These are phyloP conservation scores for Rhodophaea formosa DNA, from an alignment of 2,888 invertebrate genomes.

Conservation along the genomic window DNA sequence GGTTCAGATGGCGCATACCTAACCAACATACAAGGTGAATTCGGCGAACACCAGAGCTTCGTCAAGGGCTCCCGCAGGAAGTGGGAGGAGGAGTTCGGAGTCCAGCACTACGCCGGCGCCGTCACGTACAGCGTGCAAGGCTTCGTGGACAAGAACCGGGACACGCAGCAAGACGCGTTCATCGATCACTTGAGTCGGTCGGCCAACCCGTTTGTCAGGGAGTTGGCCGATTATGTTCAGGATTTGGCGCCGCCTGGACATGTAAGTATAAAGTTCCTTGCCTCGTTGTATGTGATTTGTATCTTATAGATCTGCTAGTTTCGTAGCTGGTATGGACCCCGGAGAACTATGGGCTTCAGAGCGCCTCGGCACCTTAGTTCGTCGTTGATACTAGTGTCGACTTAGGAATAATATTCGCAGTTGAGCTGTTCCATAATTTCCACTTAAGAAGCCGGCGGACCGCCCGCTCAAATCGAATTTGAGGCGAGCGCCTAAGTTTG, in stretches of 20 bases:
- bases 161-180: conserved; percentile 95
- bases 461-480: too few species aligned
- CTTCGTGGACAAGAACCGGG: conserved; percentile 94
- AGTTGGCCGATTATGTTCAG: conserved; percentile 82
- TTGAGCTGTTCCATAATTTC: too few species aligned
- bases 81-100: conserved; percentile 95
- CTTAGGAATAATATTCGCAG: too few species aligned
- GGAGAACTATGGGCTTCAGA: too few species aligned
- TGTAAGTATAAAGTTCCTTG: conserved; percentile 55
- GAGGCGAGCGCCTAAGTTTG: too few species aligned
- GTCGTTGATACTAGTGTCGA: too few species aligned
- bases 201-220: conserved; percentile 90
- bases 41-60: conserved; percentile 90
- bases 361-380: too few species aligned
- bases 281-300: too few species aligned
- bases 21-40: conserved; percentile 93
- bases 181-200: conserved; percentile 94
- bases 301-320: too few species aligned
- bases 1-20: conserved; percentile 94
- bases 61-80: conserved; percentile 92
- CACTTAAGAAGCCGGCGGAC: too few species aligned
- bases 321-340: too few species aligned
- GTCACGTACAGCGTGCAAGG: conserved; percentile 91
- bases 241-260: conserved; percentile 83
- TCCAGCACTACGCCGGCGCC: conserved; percentile 93